Evolutionary conservation across 2,113 vertebrate genomes (phyloP).

Genomic region (Eptatretus burgeri): DNA sequence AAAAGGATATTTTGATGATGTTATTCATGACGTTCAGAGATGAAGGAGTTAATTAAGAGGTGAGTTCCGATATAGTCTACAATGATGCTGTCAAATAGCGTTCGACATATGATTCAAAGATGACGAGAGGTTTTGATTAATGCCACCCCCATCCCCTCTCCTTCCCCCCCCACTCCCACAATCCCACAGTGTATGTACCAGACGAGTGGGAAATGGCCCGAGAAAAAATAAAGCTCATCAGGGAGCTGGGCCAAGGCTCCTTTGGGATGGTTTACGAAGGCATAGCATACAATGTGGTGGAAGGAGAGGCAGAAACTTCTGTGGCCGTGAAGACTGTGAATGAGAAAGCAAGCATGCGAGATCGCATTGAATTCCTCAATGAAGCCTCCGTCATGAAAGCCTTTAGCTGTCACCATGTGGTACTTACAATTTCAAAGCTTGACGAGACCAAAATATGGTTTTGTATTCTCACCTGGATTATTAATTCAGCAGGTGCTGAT

Average conservation of each 20-base stretch:
- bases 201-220: conserved; percentile 92
- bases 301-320: conserved; percentile 60
- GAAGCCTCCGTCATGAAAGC: conserved; percentile 99
- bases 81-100: too few species aligned
- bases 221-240: conserved; percentile 79
- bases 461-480: too few species aligned
- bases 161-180: not conserved
- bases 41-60: too few species aligned
- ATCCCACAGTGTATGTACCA: conserved; percentile 46
- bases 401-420: conserved; percentile 97
- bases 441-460: too few species aligned
- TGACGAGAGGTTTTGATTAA: too few species aligned
- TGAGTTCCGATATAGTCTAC: too few species aligned
- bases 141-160: not conserved
- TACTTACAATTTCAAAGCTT: conserved; percentile 17
- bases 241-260: conserved; percentile 75
- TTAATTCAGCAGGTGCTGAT: not conserved
- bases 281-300: conserved; percentile 68
- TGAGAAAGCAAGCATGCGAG: conserved; percentile 75
- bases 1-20: too few species aligned
- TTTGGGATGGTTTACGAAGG: conserved; percentile 98
- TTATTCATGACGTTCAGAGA: too few species aligned
- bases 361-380: conserved; percentile 84
- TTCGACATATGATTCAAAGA: too few species aligned
- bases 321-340: conserved; percentile 97